Evolutionary conservation across 1,140 invertebrate species (phyloP), one percentile per base, ranked within the genome.

Genomic region (Brachionus sp.): DNA sequence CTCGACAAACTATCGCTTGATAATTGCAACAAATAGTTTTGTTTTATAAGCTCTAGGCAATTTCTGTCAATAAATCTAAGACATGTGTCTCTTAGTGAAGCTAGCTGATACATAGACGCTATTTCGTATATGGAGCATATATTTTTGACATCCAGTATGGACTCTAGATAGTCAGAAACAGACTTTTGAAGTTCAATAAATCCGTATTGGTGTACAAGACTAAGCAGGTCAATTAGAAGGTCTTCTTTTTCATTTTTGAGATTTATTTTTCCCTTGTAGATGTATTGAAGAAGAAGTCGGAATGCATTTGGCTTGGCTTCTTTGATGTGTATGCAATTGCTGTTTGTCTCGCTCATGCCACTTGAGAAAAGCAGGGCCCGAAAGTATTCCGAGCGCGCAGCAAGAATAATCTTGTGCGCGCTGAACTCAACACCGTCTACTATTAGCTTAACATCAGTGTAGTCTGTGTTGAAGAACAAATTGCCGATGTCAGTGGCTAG

Each of bases 371-470:
- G 89, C 68, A 73, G 94, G 93, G 86, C 92, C 91, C 95, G 91
- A 89, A 98, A 98, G 90, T 98, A 98, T 86, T 97, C 93, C 87
- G 95, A 97, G 85, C 96, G 91, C 9, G 95, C 93, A 1, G 96
- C 96, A 4, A 98, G 90, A 84, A 98, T 94, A 1, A 95, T 93
- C 87, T 93, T 93, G 88, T 99, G 96, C 35, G 93, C 95, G 84
- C 92, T 92, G 85, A 98, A 93, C 83, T 91, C 90, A 85, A 93
- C 91, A 77, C 92, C 93, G 88, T 95, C 94, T 25, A 98, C 94
- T 50, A 95, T 89, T 29, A 99, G 90, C 6, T 92, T 93, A 9
- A 98, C 92, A 91, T 99, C 97, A 35, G 94, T 93, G 88, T 95
- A 97, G 86, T 96, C 94, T 0, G 46, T 35, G n/a, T 68, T 39